Percentiles rank a stretch among this genome's conserved stretches.
These are phyloP conservation scores for Scolanthus callimorphus DNA, from an alignment of 92 coral and sea anemone species.

Conservation along the genomic window DNA sequence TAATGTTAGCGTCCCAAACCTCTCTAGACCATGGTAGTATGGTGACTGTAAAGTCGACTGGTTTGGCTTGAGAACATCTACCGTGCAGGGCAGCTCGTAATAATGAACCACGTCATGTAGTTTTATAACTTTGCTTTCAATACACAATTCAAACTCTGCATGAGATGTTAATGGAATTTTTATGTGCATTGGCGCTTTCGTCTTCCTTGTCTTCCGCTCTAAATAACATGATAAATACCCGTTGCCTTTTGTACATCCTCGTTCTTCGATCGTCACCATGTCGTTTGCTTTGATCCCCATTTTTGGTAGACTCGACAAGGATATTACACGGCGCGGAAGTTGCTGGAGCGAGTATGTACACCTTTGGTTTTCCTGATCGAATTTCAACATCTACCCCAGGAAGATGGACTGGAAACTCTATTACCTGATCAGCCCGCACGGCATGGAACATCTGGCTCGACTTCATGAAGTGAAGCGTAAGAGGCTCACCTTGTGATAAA, in stretches of 20 bases:
- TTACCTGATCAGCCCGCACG: not conserved
- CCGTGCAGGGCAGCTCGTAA: not conserved
- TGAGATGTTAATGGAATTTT: no score
- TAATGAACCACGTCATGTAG: not conserved
- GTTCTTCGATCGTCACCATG: constrained; percentile 9
- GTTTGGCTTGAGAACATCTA: not conserved
- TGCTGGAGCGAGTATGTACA: constrained; percentile 4
- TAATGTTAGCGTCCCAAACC: constrained; percentile 1
- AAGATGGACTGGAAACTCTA: constrained; percentile 10
- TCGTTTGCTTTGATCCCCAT: constrained; percentile 20
- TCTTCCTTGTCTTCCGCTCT: constrained; percentile 10
- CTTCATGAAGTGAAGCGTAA: constrained; percentile 16
- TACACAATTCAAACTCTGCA: constrained; percentile 11
- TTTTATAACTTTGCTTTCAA: not conserved
- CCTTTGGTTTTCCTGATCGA: no score
- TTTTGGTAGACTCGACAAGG: constrained; percentile 11
- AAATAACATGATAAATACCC: constrained; percentile 13
- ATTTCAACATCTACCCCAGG: no score
- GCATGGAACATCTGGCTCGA: constrained; percentile 14
- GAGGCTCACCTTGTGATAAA: constrained; percentile 14
- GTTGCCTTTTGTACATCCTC: not conserved
- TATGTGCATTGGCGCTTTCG: not conserved
- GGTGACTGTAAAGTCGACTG: not conserved
- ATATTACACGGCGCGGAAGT: constrained; percentile 1
- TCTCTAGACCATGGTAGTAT: constrained; percentile 3